Percentiles rank a stretch among this genome's conserved stretches.
Evolutionary conservation across 1,140 invertebrate genomes (phyloP).

Genomic region (Trissolcus basalis): DNA sequence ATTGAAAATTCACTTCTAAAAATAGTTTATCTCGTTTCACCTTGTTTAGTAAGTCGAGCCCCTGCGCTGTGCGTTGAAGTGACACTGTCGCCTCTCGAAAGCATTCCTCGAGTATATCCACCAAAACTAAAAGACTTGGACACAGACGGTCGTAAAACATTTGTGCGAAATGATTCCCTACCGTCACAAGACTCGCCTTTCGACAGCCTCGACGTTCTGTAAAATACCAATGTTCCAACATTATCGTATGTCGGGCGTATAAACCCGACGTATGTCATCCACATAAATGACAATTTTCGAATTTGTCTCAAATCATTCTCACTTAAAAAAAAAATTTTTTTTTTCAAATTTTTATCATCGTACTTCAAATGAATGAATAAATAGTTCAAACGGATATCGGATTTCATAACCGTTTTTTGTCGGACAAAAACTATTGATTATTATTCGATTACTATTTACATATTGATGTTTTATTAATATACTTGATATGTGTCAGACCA

Average conservation of each 20-base stretch:
- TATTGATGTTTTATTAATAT: too few relatives aligned
- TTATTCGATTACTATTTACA: too few relatives aligned
- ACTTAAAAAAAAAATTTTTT: too few relatives aligned
- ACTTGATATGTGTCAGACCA: too few relatives aligned
- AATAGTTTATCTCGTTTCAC: slow-evolving; percentile 64
- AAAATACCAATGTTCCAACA: slow-evolving; percentile 2
- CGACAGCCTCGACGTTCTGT: slow-evolving; percentile 72
- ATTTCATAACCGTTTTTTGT: too few relatives aligned
- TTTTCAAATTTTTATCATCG: too few relatives aligned
- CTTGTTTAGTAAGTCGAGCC: slow-evolving; percentile 83
- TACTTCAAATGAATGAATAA: too few relatives aligned
- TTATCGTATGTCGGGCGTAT: not conserved
- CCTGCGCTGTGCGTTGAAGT: slow-evolving; percentile 76
- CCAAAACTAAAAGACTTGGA: slow-evolving; percentile 92
- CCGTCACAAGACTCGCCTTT: slow-evolving; percentile 79
- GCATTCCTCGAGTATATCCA: slow-evolving; percentile 81
- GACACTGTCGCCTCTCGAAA: slow-evolving; percentile 77
- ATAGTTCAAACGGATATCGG: too few relatives aligned
- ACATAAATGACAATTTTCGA: too few relatives aligned
- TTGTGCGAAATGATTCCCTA: slow-evolving; percentile 74
- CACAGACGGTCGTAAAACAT: slow-evolving; percentile 79
- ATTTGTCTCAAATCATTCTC: too few relatives aligned
- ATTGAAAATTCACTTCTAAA: too few relatives aligned
- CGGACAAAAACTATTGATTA: too few relatives aligned
- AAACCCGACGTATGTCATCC: not conserved